Evolutionary conservation across 2,113 vertebrate species (phyloP).

Genomic region (Bostrychus sinensis): DNA sequence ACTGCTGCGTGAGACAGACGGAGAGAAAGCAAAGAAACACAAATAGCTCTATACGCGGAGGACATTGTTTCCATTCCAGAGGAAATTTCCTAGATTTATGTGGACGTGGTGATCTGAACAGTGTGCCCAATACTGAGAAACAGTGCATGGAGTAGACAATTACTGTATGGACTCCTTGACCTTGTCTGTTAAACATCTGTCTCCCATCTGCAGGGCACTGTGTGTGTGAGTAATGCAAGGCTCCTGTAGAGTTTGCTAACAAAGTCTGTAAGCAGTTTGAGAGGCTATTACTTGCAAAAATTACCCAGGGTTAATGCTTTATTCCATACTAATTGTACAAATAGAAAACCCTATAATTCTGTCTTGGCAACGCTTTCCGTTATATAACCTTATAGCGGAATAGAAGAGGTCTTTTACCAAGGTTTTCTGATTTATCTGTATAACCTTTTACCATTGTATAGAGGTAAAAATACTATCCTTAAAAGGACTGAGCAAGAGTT

Average conservation of each 20-base stretch:
- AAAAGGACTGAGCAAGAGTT: slow-evolving; percentile 58
- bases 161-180: slow-evolving; percentile 68
- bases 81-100: slow-evolving; percentile 77
- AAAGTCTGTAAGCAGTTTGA: slow-evolving; percentile 67
- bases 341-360: slow-evolving; percentile 54
- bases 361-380: slow-evolving; percentile 33
- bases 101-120: slow-evolving; percentile 66
- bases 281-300: slow-evolving; percentile 59
- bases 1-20: not conserved
- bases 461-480: slow-evolving; percentile 36
- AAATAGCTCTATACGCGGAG: slow-evolving; percentile 32
- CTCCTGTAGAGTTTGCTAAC: slow-evolving; percentile 50
- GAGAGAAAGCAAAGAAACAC: slow-evolving; percentile 21
- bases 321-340: slow-evolving; percentile 54
- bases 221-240: slow-evolving; percentile 27
- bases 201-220: slow-evolving; percentile 64
- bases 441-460: slow-evolving; percentile 31
- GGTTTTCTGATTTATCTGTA: slow-evolving; percentile 26
- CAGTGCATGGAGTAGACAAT: slow-evolving; percentile 60
- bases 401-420: slow-evolving; percentile 20
- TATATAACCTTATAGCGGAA: slow-evolving; percentile 47
- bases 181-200: slow-evolving; percentile 73
- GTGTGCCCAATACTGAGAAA: slow-evolving; percentile 58
- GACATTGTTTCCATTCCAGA: slow-evolving; percentile 74
- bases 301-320: slow-evolving; percentile 54